Evolutionary conservation across 2,888 invertebrate species (phyloP).

Genomic region (Drosophila lacicola): DNA sequence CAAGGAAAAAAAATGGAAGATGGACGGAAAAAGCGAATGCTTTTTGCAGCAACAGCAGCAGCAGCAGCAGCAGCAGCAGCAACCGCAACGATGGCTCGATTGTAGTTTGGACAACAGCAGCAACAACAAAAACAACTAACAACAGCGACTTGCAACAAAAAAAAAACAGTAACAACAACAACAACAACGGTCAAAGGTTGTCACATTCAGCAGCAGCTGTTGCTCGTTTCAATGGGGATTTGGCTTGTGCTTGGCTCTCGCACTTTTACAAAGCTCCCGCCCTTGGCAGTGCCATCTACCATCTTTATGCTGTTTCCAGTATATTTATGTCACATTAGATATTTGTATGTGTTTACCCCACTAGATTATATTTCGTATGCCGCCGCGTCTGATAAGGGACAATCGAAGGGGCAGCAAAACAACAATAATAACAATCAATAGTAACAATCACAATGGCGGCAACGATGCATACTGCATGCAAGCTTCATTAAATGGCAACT

Average conservation of each 20-base stretch:
- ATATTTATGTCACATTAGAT: conserved; percentile 22
- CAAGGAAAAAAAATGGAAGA: conserved; percentile 2
- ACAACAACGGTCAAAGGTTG: conserved; percentile 22
- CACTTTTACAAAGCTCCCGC: neutral
- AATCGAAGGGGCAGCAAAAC: conserved; percentile 12
- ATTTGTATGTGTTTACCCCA: conserved; percentile 30
- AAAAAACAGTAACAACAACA: neutral
- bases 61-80: neutral
- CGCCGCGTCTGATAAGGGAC: conserved; percentile 56
- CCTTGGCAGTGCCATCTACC: too few relatives aligned
- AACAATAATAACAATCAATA: conserved; percentile 26
- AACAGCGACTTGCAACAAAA: conserved; percentile 10
- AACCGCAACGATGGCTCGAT: conserved; percentile 15
- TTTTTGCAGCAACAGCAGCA: conserved; percentile 21
- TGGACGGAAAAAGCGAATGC: conserved; percentile 3
- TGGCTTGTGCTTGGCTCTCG: neutral
- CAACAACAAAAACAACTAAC: conserved; percentile 1
- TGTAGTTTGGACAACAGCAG: conserved; percentile 29
- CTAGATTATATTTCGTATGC: conserved; percentile 48
- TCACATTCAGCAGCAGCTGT: conserved; percentile 38
- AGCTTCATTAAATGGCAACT: conserved; percentile 21
- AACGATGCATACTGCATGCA: conserved; percentile 16
- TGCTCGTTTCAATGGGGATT: conserved; percentile 33
- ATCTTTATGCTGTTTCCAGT: too few relatives aligned
- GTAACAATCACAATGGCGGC: conserved; percentile 6